Conservation (phyloP, 2,888 invertebrate species). For the Xestia xanthographa region DNA sequence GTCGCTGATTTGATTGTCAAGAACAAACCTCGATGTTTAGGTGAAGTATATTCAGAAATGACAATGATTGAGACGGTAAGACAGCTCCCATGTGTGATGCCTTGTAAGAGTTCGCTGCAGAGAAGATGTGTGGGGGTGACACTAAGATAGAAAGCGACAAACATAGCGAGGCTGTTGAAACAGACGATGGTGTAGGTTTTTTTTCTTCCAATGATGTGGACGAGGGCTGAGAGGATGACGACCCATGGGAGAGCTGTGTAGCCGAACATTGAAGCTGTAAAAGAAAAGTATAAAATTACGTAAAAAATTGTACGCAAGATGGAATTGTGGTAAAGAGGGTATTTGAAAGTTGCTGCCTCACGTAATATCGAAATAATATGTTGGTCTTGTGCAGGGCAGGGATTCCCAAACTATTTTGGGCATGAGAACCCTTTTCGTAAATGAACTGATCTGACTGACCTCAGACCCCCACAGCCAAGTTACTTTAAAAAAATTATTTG, state of each 20-base stretch:
- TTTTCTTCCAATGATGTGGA: conserved; percentile 4
- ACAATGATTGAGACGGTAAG: not conserved
- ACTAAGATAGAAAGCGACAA: not conserved
- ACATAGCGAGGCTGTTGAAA: conserved; percentile 11
- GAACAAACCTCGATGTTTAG: conserved; percentile 11
- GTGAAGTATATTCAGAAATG: conserved; percentile 6
- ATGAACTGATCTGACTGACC: no score
- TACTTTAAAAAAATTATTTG: no score
- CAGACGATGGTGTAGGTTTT: conserved; percentile 15
- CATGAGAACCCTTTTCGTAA: no score
- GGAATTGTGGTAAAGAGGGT: not conserved
- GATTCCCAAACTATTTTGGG: no score
- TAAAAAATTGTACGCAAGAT: not conserved
- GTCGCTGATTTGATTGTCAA: conserved; percentile 15
- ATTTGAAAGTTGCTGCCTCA: no score
- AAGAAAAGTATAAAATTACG: not conserved
- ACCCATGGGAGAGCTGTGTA: conserved; percentile 12
- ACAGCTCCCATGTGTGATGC: not conserved
- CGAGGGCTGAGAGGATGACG: not conserved
- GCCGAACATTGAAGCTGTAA: conserved; percentile 17
- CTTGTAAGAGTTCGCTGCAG: conserved; percentile 6
- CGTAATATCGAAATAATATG: no score
- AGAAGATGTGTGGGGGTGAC: not conserved
- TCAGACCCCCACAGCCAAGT: no score
- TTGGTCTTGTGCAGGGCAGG: no score